These are phyloP conservation scores for Onychostruthus taczanowskii DNA, from an alignment of 2,113 vertebrate species.

Conservation along the genomic window DNA sequence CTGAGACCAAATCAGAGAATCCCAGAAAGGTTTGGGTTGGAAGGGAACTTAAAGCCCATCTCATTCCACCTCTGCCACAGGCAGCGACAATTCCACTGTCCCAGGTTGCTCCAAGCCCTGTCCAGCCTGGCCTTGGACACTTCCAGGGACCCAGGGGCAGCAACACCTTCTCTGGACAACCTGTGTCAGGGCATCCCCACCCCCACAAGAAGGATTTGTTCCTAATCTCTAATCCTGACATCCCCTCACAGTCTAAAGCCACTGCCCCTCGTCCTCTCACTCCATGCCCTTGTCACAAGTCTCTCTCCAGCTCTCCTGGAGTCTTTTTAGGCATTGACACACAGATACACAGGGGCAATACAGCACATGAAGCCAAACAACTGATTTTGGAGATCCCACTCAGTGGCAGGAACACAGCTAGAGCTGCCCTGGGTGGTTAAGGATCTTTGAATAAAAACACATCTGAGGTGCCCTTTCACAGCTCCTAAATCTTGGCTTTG, in stretches of 20 bases:
- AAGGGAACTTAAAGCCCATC: neutral
- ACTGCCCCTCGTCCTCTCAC: neutral
- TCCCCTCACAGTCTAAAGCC: neutral
- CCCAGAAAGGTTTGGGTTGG: neutral
- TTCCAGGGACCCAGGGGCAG: neutral
- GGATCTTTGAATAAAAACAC: neutral
- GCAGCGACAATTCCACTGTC: neutral
- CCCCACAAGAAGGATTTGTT: neutral
- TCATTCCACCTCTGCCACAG: fast-evolving
- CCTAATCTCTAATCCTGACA: neutral
- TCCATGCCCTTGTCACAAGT: neutral
- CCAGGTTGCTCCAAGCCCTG: neutral
- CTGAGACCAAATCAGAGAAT: neutral
- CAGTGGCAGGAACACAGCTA: neutral
- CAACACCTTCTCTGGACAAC: neutral
- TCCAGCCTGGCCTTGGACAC: neutral
- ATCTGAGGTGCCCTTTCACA: neutral
- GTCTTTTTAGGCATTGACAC: neutral
- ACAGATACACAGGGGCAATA: neutral
- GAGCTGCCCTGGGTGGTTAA: neutral
- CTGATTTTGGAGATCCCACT: neutral
- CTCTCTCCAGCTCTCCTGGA: neutral
- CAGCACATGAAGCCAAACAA: neutral
- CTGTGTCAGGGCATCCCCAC: neutral
- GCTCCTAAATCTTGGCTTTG: neutral